Base-by-base conservation (phyloP, 2,888 invertebrate genomes). In the Steinernema scapterisci region DNA sequence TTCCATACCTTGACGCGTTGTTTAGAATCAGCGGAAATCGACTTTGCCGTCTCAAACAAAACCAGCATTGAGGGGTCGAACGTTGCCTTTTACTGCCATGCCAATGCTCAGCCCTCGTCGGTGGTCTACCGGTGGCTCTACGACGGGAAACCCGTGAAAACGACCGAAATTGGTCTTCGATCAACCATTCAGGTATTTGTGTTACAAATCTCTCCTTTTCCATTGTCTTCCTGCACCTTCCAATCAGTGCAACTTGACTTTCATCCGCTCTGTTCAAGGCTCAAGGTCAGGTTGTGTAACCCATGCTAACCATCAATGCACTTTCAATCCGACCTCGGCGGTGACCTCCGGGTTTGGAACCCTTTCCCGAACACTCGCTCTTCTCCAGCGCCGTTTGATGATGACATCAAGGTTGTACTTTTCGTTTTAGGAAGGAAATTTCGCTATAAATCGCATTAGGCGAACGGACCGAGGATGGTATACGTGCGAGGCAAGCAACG, bases 31-130 rank as follows among this genome's bases (percentile, higher is more conserved):
- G 78, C 83, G 9, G 72, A 73, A 9, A 75, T 84, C 23, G 83
- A 84, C 43, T 74, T 78, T 43, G 73, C 79, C 1, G 81, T 84
- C 3, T 44, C 75, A 25, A 85, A 87, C 76, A 83, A 83, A 56
- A 85, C 85, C 0, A 85, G 85, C 3, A 76, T 82, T 16, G 86
- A 83, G 70, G 86, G 86, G 7, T 77, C 80, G 3, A 80, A 79
- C 70, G 80, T 86, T 9, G 82, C 81, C 48, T 87, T 87, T 86
- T 81, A 82, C 27, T 87, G 87, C 70, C 81, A 82, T 38, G 86
- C 84, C 7, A 78, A 75, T n/a, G 83, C 80, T n/a, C 80, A 83
- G 45, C 85, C 85, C 1, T 71, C 76, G 19, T 73, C 76, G 0
- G 80, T 85, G 11, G 75, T 75, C 0, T 86, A 86, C 76, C 73